Evolutionary conservation across 2,113 vertebrate species (phyloP).

Genomic region (Atrichornis clamosus): DNA sequence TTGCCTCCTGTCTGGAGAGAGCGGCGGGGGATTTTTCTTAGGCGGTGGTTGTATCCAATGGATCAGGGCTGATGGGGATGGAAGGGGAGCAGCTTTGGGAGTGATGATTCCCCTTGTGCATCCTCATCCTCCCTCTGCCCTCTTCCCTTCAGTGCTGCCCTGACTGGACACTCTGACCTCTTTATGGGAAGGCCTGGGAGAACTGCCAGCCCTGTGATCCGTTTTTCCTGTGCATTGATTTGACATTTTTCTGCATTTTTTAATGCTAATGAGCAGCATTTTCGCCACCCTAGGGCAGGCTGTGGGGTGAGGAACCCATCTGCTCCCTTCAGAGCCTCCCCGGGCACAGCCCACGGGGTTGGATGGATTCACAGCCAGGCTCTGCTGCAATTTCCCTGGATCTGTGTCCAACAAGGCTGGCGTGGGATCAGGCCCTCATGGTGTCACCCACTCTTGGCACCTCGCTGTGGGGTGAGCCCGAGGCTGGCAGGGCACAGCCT

Average conservation of each 20-base stretch:
- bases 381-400: background rate
- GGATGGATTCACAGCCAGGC: background rate
- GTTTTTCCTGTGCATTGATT: background rate
- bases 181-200: background rate
- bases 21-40: background rate
- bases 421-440: background rate
- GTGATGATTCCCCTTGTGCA: fast-evolving
- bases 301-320: conserved; percentile 5
- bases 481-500: background rate
- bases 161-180: background rate
- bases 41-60: fast-evolving
- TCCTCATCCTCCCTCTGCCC: background rate
- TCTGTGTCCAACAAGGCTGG: background rate
- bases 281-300: background rate
- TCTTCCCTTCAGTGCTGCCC: background rate
- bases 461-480: fast-evolving
- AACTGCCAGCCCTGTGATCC: background rate
- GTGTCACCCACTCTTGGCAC: background rate
- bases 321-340: background rate
- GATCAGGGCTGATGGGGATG: background rate
- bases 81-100: background rate
- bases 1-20: background rate
- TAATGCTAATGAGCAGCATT: background rate
- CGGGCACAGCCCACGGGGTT: background rate
- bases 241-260: background rate